phyloP scores from a whole-genome alignment of 2,113 vertebrate genomes.

The Ophiodon elongatus region DNA sequence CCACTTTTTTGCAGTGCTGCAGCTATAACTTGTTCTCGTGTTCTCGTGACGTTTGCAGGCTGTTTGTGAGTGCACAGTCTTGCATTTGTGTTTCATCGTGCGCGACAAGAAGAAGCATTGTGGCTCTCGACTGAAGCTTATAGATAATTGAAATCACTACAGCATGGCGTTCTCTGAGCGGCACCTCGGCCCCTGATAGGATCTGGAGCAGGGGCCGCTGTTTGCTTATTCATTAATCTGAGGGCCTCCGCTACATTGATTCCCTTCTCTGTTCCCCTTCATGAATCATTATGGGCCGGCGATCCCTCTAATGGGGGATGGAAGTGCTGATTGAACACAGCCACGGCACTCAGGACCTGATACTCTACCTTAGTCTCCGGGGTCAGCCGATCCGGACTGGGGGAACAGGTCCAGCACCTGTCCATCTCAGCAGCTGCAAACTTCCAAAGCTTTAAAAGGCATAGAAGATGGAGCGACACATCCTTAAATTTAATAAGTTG shows the following conservation, averaged over 20 bases:
- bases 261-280: slow-evolving; percentile 65
- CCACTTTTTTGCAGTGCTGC: background rate
- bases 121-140: slow-evolving; percentile 23
- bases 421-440: slow-evolving; percentile 7
- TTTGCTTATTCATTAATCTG: slow-evolving; percentile 79
- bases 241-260: slow-evolving; percentile 71
- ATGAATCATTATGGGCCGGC: slow-evolving; percentile 73
- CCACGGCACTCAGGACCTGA: slow-evolving; percentile 27
- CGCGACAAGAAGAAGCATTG: background rate
- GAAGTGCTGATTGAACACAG: slow-evolving; percentile 71
- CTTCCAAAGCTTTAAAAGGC: background rate
- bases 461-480: background rate
- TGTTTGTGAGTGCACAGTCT: no score
- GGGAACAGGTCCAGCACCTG: slow-evolving; percentile 10
- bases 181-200: slow-evolving; percentile 43
- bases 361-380: slow-evolving; percentile 44
- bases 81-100: slow-evolving; percentile 9
- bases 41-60: background rate
- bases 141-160: slow-evolving; percentile 49
- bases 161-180: slow-evolving; percentile 38
- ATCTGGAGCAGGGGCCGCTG: slow-evolving; percentile 56
- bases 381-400: slow-evolving; percentile 15
- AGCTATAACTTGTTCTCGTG: background rate
- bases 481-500: background rate
- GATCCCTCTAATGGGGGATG: slow-evolving; percentile 63